Evolutionary conservation across 2,113 vertebrate genomes (phyloP), one percentile per base, ranked within the genome.

Genomic region (Atherinomorus stipes): DNA sequence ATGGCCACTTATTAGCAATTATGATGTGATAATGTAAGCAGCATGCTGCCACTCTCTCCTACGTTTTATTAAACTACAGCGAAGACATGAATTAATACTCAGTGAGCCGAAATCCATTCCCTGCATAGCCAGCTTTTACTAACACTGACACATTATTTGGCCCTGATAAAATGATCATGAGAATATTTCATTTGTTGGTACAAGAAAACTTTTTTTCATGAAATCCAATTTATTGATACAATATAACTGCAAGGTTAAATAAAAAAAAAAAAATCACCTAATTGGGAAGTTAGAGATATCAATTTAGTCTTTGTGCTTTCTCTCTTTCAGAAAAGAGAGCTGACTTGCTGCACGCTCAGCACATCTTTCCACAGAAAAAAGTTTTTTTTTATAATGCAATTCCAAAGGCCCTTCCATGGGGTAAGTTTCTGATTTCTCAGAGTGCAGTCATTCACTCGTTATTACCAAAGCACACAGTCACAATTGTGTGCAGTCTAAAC

Each of bases 1-100:
- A 76, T 80, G 52, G 54, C 57, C 62, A 61, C 26, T 64, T 76
- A 61, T 66, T 42, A 80, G 57, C 68, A 90, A 88, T 84, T 83
- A 76, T 21, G 34, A 42, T 50, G 28, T 54, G 34, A 59, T 44
- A 59, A 63, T 18, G 50, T 23, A 52, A 44, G 42, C 64, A 68
- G 51, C 62, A 63, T 77, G 74, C 63, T 63, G 63, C 16, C 37
- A 51, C 64, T 80, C 57, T 80, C 56, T 63, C 51, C 69, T 70
- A 53, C 70, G 23, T 68, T 45, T 78, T 71, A 73, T 77, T 75
- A 77, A 74, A 69, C 8, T 45, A n/a, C 50, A 7, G 40, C 23
- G 23, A 7, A 4, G 37, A 82, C 64, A 70, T 71, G 21, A 28
- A 74, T 86, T 70, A 80, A 73, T 73, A 62, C 22, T 8, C 0